Evolutionary conservation across 2,888 invertebrate species (phyloP).

Genomic region (Hesperia comma): DNA sequence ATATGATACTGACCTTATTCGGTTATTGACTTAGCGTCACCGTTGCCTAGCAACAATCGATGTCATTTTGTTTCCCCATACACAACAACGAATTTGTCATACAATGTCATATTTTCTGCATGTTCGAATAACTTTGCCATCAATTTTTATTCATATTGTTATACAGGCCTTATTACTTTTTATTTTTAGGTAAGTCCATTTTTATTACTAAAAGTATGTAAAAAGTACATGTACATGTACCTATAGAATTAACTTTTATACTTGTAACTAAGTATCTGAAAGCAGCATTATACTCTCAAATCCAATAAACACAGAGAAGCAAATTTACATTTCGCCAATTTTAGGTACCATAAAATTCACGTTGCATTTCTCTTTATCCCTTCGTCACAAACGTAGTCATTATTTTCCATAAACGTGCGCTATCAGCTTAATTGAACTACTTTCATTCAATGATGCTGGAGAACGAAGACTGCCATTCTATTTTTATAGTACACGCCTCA

Average conservation of each 20-base stretch:
- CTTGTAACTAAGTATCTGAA: too few species aligned
- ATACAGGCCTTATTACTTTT: constrained; percentile 15
- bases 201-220: too few species aligned
- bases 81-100: constrained; percentile 44
- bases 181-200: constrained; percentile 18
- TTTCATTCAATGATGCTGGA: not conserved
- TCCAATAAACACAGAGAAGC: not conserved
- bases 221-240: too few species aligned
- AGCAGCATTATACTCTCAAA: too few species aligned
- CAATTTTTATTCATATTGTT: constrained; percentile 13
- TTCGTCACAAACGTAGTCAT: not conserved
- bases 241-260: too few species aligned
- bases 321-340: not conserved
- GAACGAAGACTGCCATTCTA: too few species aligned
- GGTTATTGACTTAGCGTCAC: not conserved
- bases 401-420: not conserved
- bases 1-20: not conserved
- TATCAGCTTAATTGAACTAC: not conserved
- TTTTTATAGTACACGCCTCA: too few species aligned
- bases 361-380: not conserved
- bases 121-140: not conserved
- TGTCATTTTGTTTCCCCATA: constrained; percentile 47
- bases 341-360: not conserved
- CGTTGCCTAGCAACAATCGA: constrained; percentile 52
- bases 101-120: constrained; percentile 2